Evolutionary conservation across 2,888 invertebrate genomes (phyloP).

Genomic region (Drosophila lacicola): DNA sequence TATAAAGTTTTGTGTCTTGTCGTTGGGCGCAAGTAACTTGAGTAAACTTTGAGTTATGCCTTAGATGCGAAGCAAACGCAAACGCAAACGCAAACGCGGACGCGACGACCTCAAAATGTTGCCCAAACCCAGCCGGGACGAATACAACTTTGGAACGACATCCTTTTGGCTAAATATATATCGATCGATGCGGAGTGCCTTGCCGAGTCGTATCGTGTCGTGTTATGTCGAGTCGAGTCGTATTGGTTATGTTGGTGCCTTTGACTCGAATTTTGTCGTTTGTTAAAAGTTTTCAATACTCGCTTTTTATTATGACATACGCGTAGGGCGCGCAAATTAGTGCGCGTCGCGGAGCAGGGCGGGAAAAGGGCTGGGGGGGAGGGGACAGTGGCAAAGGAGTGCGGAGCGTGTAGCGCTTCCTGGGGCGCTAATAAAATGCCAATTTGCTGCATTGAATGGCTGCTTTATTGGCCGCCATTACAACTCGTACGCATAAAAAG

Average conservation of each 20-base stretch:
- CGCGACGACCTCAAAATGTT: constrained; percentile 70
- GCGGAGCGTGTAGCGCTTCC: constrained; percentile 14
- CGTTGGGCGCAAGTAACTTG: constrained; percentile 73
- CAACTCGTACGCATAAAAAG: constrained; percentile 78
- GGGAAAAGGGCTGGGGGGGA: not conserved
- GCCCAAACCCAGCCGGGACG: constrained; percentile 12
- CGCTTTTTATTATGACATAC: constrained; percentile 79
- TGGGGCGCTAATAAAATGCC: constrained; percentile 74
- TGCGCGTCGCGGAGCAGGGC: not conserved
- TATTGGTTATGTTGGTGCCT: constrained; percentile 30
- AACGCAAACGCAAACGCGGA: constrained; percentile 29
- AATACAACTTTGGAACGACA: constrained; percentile 51
- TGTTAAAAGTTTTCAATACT: constrained; percentile 78
- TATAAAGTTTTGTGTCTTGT: constrained; percentile 82
- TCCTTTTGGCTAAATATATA: constrained; percentile 66
- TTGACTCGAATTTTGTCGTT: constrained; percentile 73
- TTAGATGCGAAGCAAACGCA: constrained; percentile 50
- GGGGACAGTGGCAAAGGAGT: not conserved
- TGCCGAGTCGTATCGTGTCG: not conserved
- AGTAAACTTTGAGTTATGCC: constrained; percentile 80
- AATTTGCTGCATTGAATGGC: constrained; percentile 78
- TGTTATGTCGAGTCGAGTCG: not conserved
- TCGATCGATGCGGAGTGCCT: constrained; percentile 59
- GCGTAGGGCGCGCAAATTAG: constrained; percentile 67
- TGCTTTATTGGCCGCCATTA: constrained; percentile 77